Percentiles rank a stretch among this genome's conserved stretches.
Conservation (phyloP, 2,888 invertebrate genomes). For the Drosophila percnosoma region DNA sequence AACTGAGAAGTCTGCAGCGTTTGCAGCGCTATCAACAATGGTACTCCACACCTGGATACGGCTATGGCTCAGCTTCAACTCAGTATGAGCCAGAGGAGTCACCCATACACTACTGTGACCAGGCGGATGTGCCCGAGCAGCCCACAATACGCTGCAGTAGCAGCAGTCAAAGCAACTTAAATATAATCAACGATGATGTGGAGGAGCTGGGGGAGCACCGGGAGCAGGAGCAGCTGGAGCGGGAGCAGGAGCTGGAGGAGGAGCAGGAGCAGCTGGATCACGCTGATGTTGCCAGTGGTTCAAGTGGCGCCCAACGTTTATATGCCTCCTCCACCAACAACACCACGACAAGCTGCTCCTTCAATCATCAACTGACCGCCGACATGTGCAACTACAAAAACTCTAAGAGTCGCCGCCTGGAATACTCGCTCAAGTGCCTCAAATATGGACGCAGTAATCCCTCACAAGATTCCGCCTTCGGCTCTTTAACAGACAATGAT, state of each 20-base stretch:
- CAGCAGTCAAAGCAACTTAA: slow-evolving; percentile 76
- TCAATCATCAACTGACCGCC: slow-evolving; percentile 84
- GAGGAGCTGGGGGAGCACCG: slow-evolving; percentile 23
- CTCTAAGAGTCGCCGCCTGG: slow-evolving; percentile 84
- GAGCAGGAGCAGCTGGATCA: slow-evolving; percentile 23
- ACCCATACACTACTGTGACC: slow-evolving; percentile 85
- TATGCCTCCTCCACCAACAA: slow-evolving; percentile 37
- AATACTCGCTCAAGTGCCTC: slow-evolving; percentile 84
- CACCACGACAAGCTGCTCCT: slow-evolving; percentile 52
- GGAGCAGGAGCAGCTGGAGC: slow-evolving; percentile 8
- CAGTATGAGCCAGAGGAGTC: slow-evolving; percentile 82
- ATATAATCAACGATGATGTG: slow-evolving; percentile 51
- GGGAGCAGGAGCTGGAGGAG: slow-evolving; percentile 15
- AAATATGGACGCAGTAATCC: slow-evolving; percentile 85
- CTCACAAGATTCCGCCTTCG: slow-evolving; percentile 85
- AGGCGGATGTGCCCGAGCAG: slow-evolving; percentile 82
- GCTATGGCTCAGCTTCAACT: slow-evolving; percentile 27
- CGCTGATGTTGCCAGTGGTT: slow-evolving; percentile 68
- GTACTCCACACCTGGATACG: slow-evolving; percentile 50
- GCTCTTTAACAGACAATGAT: slow-evolving; percentile 85
- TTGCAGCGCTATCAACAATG: slow-evolving; percentile 65
- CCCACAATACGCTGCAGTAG: slow-evolving; percentile 66
- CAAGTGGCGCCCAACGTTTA: slow-evolving; percentile 47
- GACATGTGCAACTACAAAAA: slow-evolving; percentile 85
- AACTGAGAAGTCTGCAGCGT: slow-evolving; percentile 55